Conservation (phyloP, 2,113 vertebrate genomes). For the Athene noctua region DNA sequence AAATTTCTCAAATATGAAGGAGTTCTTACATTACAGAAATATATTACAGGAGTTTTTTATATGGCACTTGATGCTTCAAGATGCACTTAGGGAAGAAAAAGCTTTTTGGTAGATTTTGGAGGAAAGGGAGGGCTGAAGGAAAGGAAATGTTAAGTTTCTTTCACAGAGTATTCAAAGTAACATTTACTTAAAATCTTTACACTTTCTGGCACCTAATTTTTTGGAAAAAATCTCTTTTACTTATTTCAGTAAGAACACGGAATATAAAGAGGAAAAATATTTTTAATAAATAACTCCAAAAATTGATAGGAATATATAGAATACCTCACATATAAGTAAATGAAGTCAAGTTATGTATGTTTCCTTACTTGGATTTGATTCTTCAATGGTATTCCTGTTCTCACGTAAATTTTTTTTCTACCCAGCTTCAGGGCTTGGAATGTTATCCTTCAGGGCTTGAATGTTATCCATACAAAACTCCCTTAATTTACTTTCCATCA, state of each 20-base stretch:
- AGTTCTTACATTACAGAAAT: neutral
- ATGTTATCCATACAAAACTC: neutral
- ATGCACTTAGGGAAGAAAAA: neutral
- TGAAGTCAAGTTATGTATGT: fast-evolving
- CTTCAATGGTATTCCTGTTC: neutral
- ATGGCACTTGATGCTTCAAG: neutral
- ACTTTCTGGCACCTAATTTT: neutral
- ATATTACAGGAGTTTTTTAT: neutral
- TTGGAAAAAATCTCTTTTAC: neutral
- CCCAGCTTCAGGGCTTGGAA: fast-evolving
- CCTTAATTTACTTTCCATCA: neutral
- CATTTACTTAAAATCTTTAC: neutral
- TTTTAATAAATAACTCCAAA: neutral
- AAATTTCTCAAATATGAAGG: neutral
- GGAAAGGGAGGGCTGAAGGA: neutral
- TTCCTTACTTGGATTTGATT: neutral
- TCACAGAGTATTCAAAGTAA: neutral
- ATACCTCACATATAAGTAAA: neutral
- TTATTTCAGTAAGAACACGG: neutral
- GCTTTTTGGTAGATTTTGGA: neutral
- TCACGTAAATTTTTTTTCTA: neutral
- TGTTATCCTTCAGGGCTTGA: neutral
- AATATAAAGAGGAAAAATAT: neutral
- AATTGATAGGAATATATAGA: neutral
- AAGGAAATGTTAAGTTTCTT: neutral